Base-by-base conservation (phyloP, 2,888 invertebrate species). In the Iphiclides podalirius region DNA sequence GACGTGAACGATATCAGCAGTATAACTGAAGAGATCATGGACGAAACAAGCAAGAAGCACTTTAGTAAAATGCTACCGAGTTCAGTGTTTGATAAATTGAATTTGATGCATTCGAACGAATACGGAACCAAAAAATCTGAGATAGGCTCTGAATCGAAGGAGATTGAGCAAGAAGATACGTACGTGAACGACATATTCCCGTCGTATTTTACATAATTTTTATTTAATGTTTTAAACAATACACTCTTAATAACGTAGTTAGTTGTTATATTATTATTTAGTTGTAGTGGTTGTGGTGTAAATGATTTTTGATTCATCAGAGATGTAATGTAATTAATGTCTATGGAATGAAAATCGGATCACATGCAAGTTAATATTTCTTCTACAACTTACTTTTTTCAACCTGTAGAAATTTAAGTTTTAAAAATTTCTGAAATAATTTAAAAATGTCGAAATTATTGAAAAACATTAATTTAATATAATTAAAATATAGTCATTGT, bases 81-180 rank as follows among this genome's bases (percentile, higher is more conserved):
- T 8, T 53, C 75, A 1, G 64, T 76, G 56, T 47, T 59, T 6
- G 68, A 65, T 13, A 81, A 81, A 45, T 67, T 71, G 58, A 66
- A 72, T 54, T 63, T 81, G 6, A 52, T 80, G 1, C 79, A 78
- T 57, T 79, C 78, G 1, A 58, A 81, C 8, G 84, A 84, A 47
- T 79, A 84, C 41, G 76, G 66, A 0, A 75, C 71, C 1, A 77
- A 75, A 8, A 72, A 60, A 52, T 35, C 59, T 1, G 70, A 72
- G 1, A 35, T 61, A 7, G 72, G 71, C 1, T 50, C 63, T 0
- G 72, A 70, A 1, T 67, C 69, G 0, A 79, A 71, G 40, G 71
- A 75, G 7, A 52, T 54, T 1, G 41, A 66, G 23, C 17, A 36
- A 4, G 58, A 61, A 16, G 66, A 65, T 20, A 59, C 57, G 41